These are phyloP conservation scores for Triplophysa yarkandensis DNA, from an alignment of 2,797 vertebrate species.

Conservation along the genomic window DNA sequence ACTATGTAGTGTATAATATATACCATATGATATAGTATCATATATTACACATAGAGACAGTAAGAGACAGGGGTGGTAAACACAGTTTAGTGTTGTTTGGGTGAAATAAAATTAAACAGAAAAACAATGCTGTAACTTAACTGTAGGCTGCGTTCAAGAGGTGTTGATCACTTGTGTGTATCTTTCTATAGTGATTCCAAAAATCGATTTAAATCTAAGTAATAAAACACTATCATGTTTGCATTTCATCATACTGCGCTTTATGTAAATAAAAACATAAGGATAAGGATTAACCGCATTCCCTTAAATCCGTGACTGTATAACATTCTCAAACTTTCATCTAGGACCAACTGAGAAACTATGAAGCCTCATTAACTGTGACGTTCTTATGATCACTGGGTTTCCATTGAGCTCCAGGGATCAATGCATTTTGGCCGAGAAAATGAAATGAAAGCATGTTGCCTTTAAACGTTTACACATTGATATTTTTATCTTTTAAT, in stretches of 20 bases:
- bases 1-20: not conserved
- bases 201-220: no score
- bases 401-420: not conserved
- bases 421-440: not conserved
- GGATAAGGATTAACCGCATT: not conserved
- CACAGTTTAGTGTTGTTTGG: no score
- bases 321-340: not conserved
- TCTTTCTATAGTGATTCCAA: no score
- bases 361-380: constrained; percentile 1
- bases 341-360: not conserved
- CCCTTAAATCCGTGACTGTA: not conserved
- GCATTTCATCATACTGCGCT: not conserved
- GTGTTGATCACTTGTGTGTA: no score
- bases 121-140: no score
- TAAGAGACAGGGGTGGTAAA: no score
- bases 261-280: not conserved
- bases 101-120: no score
- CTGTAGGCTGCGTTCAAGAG: no score
- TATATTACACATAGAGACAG: no score
- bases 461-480: not conserved
- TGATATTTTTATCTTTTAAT: not conserved
- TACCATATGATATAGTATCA: not conserved
- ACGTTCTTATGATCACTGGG: no score
- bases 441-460: not conserved
- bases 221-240: no score